A percentile compares a stretch with the other conserved stretches of the same genome.
Evolutionary conservation across 2,113 vertebrate genomes (phyloP).

Genomic region (Diadophis punctatus): DNA sequence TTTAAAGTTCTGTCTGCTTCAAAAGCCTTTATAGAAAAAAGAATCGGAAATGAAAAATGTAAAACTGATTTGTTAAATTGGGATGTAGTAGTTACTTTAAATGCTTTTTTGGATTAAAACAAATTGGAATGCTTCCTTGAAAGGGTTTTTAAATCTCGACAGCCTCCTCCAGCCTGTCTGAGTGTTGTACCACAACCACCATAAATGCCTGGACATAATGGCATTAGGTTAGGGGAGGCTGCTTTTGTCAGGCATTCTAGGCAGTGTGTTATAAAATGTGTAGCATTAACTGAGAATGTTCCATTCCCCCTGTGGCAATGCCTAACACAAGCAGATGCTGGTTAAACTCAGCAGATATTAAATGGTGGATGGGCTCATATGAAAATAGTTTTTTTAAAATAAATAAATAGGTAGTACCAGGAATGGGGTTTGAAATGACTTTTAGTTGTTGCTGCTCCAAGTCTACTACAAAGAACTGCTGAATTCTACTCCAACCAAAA

Average conservation of each 20-base stretch:
- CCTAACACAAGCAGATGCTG: neutral
- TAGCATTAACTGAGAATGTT: neutral
- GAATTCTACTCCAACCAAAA: neutral
- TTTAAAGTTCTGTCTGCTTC: neutral
- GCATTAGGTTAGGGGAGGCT: neutral
- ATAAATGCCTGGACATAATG: neutral
- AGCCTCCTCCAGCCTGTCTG: neutral
- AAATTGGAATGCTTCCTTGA: neutral
- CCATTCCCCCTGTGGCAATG: neutral
- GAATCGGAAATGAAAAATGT: neutral
- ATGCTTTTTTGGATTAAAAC: neutral
- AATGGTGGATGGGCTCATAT: neutral
- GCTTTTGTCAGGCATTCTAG: neutral
- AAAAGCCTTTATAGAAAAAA: neutral
- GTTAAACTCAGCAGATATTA: neutral
- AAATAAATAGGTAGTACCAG: neutral
- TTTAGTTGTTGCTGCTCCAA: neutral
- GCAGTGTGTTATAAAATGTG: neutral
- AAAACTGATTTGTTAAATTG: neutral
- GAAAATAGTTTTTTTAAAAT: neutral
- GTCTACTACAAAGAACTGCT: neutral
- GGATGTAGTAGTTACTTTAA: neutral
- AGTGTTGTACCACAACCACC: neutral
- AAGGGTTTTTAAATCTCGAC: neutral
- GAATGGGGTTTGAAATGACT: neutral